phyloP scores from a whole-genome alignment of 2,113 vertebrate species.

The Desmodus rotundus region DNA sequence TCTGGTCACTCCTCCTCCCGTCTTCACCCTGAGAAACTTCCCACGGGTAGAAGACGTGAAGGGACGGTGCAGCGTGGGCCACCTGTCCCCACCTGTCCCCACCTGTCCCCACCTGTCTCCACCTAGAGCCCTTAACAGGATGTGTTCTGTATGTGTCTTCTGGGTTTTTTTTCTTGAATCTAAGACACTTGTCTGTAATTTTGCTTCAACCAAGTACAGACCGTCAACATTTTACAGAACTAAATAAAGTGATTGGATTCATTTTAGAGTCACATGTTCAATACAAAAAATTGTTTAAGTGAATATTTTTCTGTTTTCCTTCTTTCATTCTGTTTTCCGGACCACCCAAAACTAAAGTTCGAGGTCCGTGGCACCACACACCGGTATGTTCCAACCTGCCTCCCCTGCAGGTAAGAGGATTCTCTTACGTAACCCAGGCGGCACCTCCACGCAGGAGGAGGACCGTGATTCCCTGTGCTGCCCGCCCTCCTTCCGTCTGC shows the following conservation, averaged over 20 bases:
- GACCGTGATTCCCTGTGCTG: too few species aligned
- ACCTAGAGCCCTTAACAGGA: too few species aligned
- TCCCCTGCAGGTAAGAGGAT: not conserved
- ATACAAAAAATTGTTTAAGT: not conserved
- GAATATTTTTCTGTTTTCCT: not conserved
- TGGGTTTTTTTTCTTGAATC: not conserved
- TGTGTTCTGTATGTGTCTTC: not conserved
- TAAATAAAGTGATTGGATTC: not conserved
- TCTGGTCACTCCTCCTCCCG: not conserved
- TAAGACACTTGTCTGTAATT: not conserved
- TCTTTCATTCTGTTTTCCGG: not conserved
- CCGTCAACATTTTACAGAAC: not conserved
- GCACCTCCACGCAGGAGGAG: too few species aligned
- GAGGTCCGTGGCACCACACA: not conserved
- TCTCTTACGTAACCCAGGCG: not conserved
- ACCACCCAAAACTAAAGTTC: not conserved
- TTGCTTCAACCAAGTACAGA: not conserved
- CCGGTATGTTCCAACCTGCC: not conserved
- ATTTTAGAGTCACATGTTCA: not conserved
- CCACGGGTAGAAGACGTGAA: not conserved
- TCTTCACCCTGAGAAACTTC: not conserved
- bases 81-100: rapidly evolving
- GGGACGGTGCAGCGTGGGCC: not conserved
- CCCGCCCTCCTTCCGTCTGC: too few species aligned
- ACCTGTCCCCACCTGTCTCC: rapidly evolving